A percentile compares a stretch with the other conserved stretches of the same genome.
Evolutionary conservation across 2,797 vertebrate genomes (phyloP).

Genomic region (Ispidina lecontei): DNA sequence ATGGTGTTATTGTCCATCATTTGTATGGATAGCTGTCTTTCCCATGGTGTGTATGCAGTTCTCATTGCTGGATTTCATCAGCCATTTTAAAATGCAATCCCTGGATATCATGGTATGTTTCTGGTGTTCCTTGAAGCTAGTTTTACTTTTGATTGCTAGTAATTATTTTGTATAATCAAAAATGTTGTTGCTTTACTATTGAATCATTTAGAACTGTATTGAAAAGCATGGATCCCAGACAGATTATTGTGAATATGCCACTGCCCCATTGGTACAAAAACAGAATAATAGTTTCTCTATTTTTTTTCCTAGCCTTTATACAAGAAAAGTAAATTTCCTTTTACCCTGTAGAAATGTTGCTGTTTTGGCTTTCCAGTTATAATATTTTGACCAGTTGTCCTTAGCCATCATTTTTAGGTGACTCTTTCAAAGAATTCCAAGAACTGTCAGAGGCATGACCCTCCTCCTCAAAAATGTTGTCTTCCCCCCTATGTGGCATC

Average conservation of each 20-base stretch:
- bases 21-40: not conserved
- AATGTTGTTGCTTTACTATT: not conserved
- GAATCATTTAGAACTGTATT: not conserved
- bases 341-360: not conserved
- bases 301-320: not conserved
- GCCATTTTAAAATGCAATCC: not conserved
- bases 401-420: not conserved
- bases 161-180: not conserved
- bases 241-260: not conserved
- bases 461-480: not conserved
- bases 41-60: not conserved
- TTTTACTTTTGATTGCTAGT: not conserved
- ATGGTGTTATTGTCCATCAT: not conserved
- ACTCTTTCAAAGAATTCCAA: not conserved
- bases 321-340: not conserved
- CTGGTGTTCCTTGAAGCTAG: not conserved
- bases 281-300: not conserved
- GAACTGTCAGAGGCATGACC: not conserved
- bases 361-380: not conserved
- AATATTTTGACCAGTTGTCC: not conserved
- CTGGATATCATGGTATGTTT: not conserved
- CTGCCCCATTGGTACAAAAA: not conserved
- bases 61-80: not conserved
- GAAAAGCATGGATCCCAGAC: not conserved
- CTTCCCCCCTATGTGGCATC: not conserved